These are phyloP conservation scores for Sinocyclocheilus anshuiensis DNA, from an alignment of 2,113 vertebrate genomes.

Conservation along the genomic window DNA sequence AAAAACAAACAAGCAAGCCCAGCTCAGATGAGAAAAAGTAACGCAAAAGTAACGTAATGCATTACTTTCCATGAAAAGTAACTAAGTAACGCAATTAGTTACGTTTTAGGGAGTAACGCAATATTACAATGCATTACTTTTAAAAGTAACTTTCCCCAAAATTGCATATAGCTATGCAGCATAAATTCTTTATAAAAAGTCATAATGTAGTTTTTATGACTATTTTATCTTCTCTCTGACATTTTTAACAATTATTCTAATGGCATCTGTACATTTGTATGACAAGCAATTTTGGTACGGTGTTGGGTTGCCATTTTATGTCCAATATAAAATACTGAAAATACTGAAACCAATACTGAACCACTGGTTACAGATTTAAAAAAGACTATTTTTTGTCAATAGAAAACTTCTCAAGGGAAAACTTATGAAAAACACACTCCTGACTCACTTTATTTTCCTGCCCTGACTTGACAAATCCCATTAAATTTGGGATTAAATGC, in stretches of 20 bases:
- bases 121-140: too few species aligned
- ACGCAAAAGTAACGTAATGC: too few species aligned
- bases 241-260: neutral
- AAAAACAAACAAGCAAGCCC: too few species aligned
- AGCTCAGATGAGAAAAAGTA: too few species aligned
- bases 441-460: neutral
- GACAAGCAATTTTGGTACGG: neutral
- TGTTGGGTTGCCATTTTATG: neutral
- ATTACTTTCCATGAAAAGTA: too few species aligned
- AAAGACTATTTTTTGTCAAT: neutral
- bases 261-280: neutral
- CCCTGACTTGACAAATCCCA: slow-evolving; percentile 25
- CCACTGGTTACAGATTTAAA: neutral
- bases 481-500: slow-evolving; percentile 22
- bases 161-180: too few species aligned
- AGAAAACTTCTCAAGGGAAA: neutral
- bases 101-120: too few species aligned
- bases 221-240: too few species aligned
- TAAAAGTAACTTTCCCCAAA: too few species aligned
- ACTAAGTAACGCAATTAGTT: too few species aligned
- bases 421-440: neutral
- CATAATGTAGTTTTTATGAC: too few species aligned
- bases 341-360: neutral
- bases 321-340: neutral
- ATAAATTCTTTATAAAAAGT: too few species aligned